phyloP scores from a whole-genome alignment of 2,888 invertebrate species.

The Elaeidobius kamerunicus region DNA sequence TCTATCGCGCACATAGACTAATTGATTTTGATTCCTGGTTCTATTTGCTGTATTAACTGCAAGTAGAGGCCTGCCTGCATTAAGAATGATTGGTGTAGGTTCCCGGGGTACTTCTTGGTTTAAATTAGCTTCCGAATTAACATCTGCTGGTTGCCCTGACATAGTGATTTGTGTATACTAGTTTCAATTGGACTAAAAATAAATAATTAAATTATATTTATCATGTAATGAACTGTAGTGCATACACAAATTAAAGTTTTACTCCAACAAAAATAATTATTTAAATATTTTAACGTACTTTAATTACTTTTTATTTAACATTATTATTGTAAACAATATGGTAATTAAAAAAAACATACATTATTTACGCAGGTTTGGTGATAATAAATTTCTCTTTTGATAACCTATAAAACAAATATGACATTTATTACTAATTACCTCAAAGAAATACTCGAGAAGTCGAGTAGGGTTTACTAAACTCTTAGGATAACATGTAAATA shows the following conservation, averaged over 20 bases:
- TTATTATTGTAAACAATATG: slow-evolving; percentile 9
- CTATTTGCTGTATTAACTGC: slow-evolving; percentile 55
- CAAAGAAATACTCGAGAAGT: slow-evolving; percentile 2
- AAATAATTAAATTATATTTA: neutral
- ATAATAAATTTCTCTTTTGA: slow-evolving; percentile 14
- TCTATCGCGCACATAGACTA: slow-evolving; percentile 84
- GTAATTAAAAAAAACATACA: slow-evolving; percentile 9
- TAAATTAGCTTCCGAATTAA: slow-evolving; percentile 24
- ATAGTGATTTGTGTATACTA: slow-evolving; percentile 14
- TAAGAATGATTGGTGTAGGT: slow-evolving; percentile 36
- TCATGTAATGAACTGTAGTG: neutral
- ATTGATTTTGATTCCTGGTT: slow-evolving; percentile 58
- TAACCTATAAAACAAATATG: slow-evolving; percentile 8
- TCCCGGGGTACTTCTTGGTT: slow-evolving; percentile 39
- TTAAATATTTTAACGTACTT: neutral
- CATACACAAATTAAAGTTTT: neutral
- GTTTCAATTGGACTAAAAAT: too few relatives aligned
- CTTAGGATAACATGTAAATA: too few relatives aligned
- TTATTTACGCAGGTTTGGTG: slow-evolving; percentile 5
- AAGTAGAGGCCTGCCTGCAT: slow-evolving; percentile 55
- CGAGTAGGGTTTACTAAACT: too few relatives aligned
- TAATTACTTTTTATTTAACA: neutral
- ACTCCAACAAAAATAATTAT: neutral
- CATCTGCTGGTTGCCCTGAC: slow-evolving; percentile 18
- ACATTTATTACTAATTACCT: slow-evolving; percentile 4